Percentiles rank a stretch among this genome's conserved stretches.
Evolutionary conservation across 2,113 vertebrate genomes (phyloP).

Genomic region (Nicator chloris): DNA sequence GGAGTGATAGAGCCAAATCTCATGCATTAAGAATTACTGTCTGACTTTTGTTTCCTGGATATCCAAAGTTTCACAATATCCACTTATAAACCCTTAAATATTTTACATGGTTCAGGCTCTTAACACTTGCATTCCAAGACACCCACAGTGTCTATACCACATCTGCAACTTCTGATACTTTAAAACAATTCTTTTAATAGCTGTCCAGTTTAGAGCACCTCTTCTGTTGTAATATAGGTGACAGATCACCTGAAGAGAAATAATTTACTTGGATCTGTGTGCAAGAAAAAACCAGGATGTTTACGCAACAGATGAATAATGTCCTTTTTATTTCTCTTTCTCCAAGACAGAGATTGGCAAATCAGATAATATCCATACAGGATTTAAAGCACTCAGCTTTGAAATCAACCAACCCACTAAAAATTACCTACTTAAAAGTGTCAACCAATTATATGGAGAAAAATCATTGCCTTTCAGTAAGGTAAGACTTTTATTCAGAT

Average conservation of each 20-base stretch:
- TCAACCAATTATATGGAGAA: slow-evolving; percentile 67
- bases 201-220: neutral
- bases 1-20: neutral
- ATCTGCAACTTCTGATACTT: neutral
- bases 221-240: neutral
- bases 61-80: neutral
- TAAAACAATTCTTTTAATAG: neutral
- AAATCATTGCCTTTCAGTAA: slow-evolving; percentile 51
- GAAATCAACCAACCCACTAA: slow-evolving; percentile 61
- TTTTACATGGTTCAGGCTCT: neutral
- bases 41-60: neutral
- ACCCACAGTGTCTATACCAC: neutral
- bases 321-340: neutral
- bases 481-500: neutral
- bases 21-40: neutral
- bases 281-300: neutral
- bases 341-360: slow-evolving; percentile 31
- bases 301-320: neutral
- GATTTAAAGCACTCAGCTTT: slow-evolving; percentile 61
- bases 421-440: slow-evolving; percentile 60
- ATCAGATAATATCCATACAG: neutral
- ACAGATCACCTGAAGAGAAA: neutral
- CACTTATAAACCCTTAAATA: neutral
- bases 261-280: neutral
- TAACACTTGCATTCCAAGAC: neutral